phyloP scores from a whole-genome alignment of 2,888 invertebrate species.

The Epirrhoe alternata region DNA sequence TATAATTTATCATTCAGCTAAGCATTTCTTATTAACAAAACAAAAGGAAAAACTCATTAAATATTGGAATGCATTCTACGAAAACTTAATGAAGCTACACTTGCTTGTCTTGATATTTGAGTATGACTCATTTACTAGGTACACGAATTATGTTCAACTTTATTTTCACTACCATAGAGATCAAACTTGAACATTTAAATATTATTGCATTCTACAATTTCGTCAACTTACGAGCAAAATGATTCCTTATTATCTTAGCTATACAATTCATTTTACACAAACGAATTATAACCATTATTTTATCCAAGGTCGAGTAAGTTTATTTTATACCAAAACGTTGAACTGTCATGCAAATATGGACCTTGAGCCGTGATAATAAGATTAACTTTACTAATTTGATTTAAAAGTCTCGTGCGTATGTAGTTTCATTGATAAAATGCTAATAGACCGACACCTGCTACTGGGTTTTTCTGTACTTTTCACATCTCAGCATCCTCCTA shows the following conservation, averaged over 20 bases:
- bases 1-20: too few species aligned
- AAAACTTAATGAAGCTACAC: constrained; percentile 7
- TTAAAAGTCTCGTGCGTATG: constrained; percentile 8
- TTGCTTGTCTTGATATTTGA: background rate
- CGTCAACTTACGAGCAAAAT: background rate
- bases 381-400: background rate
- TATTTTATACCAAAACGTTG: background rate
- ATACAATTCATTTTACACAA: background rate
- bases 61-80: background rate
- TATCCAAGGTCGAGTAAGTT: background rate
- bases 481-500: background rate
- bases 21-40: background rate
- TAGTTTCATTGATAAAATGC: constrained; percentile 41
- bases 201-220: background rate
- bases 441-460: constrained; percentile 26
- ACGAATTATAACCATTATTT: background rate
- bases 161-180: background rate
- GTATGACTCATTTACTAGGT: constrained; percentile 4
- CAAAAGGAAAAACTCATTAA: background rate
- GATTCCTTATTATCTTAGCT: background rate
- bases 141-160: constrained; percentile 1
- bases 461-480: constrained; percentile 31
- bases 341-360: background rate
- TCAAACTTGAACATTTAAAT: background rate
- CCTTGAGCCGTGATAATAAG: background rate